Conservation (phyloP, 2,113 vertebrate species). For the Bolborhynchus lineola region DNA sequence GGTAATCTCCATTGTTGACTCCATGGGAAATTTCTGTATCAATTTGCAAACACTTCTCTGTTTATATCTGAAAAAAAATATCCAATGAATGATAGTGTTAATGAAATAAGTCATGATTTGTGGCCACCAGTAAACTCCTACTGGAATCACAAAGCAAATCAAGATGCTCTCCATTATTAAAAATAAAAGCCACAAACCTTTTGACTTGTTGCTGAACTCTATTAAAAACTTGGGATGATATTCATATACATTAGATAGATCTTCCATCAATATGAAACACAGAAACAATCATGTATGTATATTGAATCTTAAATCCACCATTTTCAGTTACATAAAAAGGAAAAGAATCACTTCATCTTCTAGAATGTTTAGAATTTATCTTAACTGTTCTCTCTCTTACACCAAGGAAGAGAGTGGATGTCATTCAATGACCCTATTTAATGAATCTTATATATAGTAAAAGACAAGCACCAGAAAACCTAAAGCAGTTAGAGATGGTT, state of each 20-base stretch:
- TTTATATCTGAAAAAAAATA: conserved; percentile 74
- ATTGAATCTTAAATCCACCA: background rate
- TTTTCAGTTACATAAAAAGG: background rate
- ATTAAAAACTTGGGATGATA: background rate
- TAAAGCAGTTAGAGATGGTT: background rate
- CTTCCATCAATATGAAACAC: background rate
- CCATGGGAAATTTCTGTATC: conserved; percentile 64
- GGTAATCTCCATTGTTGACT: conserved; percentile 74
- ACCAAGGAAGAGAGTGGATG: background rate
- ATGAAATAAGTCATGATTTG: background rate
- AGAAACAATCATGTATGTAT: background rate
- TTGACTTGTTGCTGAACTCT: background rate
- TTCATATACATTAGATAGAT: background rate
- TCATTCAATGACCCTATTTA: background rate
- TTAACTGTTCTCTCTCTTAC: background rate
- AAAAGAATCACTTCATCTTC: background rate
- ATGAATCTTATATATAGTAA: background rate
- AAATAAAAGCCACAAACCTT: background rate
- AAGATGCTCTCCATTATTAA: background rate
- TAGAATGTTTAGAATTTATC: background rate
- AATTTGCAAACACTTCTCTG: conserved; percentile 72
- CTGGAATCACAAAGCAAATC: background rate
- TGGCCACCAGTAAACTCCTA: background rate
- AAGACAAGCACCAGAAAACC: background rate
- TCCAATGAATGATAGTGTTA: background rate